These are phyloP conservation scores for Phainopepla nitens DNA, from an alignment of 2,113 vertebrate species.

Conservation along the genomic window DNA sequence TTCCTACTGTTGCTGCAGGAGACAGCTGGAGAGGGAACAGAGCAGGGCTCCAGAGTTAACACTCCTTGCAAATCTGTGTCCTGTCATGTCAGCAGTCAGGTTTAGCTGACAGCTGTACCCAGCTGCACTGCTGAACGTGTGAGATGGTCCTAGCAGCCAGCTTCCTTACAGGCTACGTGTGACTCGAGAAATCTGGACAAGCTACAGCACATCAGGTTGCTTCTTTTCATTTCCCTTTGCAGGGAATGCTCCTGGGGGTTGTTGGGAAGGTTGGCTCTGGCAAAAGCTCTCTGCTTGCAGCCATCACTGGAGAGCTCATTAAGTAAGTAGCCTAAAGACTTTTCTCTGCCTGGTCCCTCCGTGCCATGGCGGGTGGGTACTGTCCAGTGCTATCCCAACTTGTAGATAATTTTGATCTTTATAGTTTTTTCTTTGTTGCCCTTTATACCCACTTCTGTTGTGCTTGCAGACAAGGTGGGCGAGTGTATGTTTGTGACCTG, in stretches of 20 bases:
- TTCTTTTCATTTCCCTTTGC: conserved; percentile 21
- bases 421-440: background rate
- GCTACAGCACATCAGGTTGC: background rate
- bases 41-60: background rate
- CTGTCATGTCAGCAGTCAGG: background rate
- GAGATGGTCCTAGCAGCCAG: background rate
- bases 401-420: background rate
- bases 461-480: conserved; percentile 77
- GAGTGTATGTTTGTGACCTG: conserved; percentile 76
- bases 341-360: background rate
- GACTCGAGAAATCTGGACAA: background rate
- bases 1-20: background rate
- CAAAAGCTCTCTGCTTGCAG: conserved; percentile 90
- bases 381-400: background rate
- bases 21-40: background rate
- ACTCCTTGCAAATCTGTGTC: background rate
- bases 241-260: conserved; percentile 89
- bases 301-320: conserved; percentile 88
- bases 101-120: background rate
- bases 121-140: background rate
- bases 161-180: background rate
- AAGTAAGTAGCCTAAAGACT: conserved; percentile 74
- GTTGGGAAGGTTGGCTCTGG: conserved; percentile 95
- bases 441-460: background rate
- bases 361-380: fast-evolving